Evolutionary conservation across 2,888 invertebrate genomes (phyloP), one percentile per base, ranked within the genome.

Genomic region (Diadegma fenestrale): DNA sequence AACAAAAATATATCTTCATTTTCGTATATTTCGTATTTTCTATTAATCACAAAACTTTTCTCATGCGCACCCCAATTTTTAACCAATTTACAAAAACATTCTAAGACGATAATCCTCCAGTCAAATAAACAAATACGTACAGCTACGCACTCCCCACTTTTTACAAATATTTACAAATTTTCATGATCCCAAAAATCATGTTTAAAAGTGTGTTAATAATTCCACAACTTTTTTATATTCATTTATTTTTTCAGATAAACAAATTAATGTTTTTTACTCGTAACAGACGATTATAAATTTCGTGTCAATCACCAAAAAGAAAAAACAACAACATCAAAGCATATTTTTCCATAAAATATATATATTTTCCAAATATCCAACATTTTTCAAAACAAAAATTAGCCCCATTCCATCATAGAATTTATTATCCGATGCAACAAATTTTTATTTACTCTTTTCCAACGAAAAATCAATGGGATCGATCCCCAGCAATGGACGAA

Each of bases 151-250:
- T 48, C 71, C 30, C 33, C 71, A 19, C 30, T 48, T 51, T 71
- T 51, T 71, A 71, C 48, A 71, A 33, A 26, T 41, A 71, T 71
- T 19, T 72, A 48, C 33, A 71, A 63, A 63, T 37, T 37, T 63
- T 63, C 63, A 33, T 63, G 14, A 26, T 14, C 14, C 58, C 1
- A 0, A 26, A 58, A 58, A 58, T 14, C 58, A 26, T 14, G 26
- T 22, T 17, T 26, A 19, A 64, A 64, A n/a, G 12, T 58, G 4
- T 26, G 8, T 26, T 10, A 64, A 64, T 19, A 37, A 26, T 68
- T 43, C 26, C 68, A 30, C 17, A 41, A 33, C 12, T 37, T 37
- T 37, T 37, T 37, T 22, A 66, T 43, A 26, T 30, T 45, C 17
- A 26, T 43, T 43, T 17, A n/a, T 45, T 43, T 43, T 30, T 4